These are phyloP conservation scores for Micrastur ruficollis DNA, from an alignment of 2,797 vertebrate species.

Conservation along the genomic window DNA sequence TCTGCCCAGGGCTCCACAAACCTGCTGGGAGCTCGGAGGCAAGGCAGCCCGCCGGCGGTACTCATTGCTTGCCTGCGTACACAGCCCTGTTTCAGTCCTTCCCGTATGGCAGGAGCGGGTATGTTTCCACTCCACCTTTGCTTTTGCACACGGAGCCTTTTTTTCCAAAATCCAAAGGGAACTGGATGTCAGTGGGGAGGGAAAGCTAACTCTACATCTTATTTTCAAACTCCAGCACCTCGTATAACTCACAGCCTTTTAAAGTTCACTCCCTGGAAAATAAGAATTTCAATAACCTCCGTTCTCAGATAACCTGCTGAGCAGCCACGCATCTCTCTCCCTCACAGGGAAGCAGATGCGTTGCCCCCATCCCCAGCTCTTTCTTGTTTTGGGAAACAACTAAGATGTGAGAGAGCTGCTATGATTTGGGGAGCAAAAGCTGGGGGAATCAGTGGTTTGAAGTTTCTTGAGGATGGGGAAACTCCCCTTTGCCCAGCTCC, in stretches of 20 bases:
- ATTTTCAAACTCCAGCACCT: constrained; percentile 8
- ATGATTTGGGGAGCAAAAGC: not conserved
- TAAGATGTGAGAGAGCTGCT: not conserved
- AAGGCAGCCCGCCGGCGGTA: not conserved
- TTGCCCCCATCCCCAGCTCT: not conserved
- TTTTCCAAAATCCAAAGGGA: not conserved
- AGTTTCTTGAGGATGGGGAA: not conserved
- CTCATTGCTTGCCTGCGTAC: not conserved
- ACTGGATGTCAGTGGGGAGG: not conserved
- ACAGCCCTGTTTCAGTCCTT: not conserved
- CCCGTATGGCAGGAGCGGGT: rapidly evolving
- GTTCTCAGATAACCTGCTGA: not conserved
- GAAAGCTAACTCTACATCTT: not conserved
- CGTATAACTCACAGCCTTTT: constrained; percentile 2
- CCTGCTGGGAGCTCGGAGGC: not conserved
- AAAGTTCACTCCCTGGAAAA: constrained; percentile 12
- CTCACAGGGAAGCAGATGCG: not conserved
- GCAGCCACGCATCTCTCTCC: not conserved
- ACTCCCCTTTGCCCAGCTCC: not conserved
- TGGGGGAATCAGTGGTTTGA: not conserved
- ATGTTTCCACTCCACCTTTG: not conserved
- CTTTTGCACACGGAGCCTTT: not conserved
- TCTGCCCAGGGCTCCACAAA: not conserved
- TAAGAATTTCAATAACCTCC: constrained; percentile 25
- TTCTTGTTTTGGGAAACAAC: not conserved